phyloP scores from a whole-genome alignment of 2,797 vertebrate genomes.

The Apodemus agrarius region DNA sequence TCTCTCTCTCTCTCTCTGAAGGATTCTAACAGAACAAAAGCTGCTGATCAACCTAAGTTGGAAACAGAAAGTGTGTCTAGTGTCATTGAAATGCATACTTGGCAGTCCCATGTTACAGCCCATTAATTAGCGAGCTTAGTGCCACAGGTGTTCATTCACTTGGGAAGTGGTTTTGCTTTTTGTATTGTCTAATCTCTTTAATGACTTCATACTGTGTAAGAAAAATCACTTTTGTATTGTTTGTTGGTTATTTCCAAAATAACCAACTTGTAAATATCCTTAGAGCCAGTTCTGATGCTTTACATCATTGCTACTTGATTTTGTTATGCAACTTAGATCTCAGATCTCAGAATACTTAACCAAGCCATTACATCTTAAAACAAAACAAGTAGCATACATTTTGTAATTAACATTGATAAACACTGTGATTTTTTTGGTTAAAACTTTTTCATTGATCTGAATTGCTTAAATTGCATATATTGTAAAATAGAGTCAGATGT shows the following conservation, averaged over 20 bases:
- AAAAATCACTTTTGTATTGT: slow-evolving; percentile 83
- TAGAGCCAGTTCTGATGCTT: slow-evolving; percentile 85
- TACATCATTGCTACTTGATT: slow-evolving; percentile 84
- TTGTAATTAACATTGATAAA: slow-evolving; percentile 88
- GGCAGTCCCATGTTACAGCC: slow-evolving; percentile 83
- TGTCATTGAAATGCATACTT: slow-evolving; percentile 83
- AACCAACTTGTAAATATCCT: slow-evolving; percentile 86
- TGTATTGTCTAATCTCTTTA: slow-evolving; percentile 81
- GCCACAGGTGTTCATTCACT: slow-evolving; percentile 80
- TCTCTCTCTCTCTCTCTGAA: slow-evolving; percentile 91
- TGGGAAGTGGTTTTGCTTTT: slow-evolving; percentile 79
- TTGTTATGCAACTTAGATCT: slow-evolving; percentile 78
- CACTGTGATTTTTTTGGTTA: slow-evolving; percentile 88
- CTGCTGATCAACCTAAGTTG: slow-evolving; percentile 91
- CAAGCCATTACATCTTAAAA: slow-evolving; percentile 85
- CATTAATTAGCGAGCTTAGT: slow-evolving; percentile 85
- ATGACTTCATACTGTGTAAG: slow-evolving; percentile 84
- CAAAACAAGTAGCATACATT: slow-evolving; percentile 85
- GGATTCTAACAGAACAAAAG: slow-evolving; percentile 90
- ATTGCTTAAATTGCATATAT: slow-evolving; percentile 89
- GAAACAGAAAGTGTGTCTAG: slow-evolving; percentile 90
- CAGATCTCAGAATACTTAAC: slow-evolving; percentile 84
- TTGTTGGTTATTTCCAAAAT: slow-evolving; percentile 86
- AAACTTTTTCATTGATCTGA: slow-evolving; percentile 86
- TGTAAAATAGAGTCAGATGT: slow-evolving; percentile 87